These are phyloP conservation scores for Cyrtonyx montezumae DNA, from an alignment of 2,113 vertebrate species.

Conservation along the genomic window DNA sequence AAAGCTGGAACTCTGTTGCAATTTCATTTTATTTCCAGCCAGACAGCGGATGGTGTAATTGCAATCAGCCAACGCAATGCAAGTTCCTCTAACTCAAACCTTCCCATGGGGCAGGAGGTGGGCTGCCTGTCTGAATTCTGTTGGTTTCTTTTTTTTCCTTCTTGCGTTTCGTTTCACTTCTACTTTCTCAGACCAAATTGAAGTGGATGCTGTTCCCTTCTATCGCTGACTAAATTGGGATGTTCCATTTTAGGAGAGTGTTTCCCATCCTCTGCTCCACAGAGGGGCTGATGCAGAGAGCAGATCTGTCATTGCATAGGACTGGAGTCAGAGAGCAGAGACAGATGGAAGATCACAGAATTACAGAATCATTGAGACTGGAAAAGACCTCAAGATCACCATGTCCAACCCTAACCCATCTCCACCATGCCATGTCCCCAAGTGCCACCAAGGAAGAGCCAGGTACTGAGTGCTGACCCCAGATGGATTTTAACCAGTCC, in stretches of 20 bases:
- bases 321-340: not conserved
- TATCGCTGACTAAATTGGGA: not conserved
- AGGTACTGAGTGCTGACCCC: fast-evolving
- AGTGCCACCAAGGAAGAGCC: not conserved
- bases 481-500: not conserved
- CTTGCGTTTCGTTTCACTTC: not conserved
- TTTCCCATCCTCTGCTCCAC: not conserved
- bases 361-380: too few species aligned
- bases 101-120: conserved; percentile 48
- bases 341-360: not conserved
- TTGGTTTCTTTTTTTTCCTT: not conserved
- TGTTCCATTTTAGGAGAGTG: not conserved
- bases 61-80: conserved; percentile 69
- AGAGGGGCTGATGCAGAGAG: fast-evolving
- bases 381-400: too few species aligned
- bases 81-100: conserved; percentile 50
- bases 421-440: too few species aligned
- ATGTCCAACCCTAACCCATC: too few species aligned
- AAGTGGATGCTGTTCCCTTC: not conserved
- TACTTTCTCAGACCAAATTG: not conserved
- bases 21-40: conserved; percentile 74
- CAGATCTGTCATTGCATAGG: fast-evolving
- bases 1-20: conserved; percentile 81
- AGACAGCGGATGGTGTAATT: conserved; percentile 63
- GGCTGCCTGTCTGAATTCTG: not conserved